A percentile compares a stretch with the other conserved stretches of the same genome.
phyloP scores from a whole-genome alignment of 1,140 invertebrate genomes.

The Caerostris darwini region DNA sequence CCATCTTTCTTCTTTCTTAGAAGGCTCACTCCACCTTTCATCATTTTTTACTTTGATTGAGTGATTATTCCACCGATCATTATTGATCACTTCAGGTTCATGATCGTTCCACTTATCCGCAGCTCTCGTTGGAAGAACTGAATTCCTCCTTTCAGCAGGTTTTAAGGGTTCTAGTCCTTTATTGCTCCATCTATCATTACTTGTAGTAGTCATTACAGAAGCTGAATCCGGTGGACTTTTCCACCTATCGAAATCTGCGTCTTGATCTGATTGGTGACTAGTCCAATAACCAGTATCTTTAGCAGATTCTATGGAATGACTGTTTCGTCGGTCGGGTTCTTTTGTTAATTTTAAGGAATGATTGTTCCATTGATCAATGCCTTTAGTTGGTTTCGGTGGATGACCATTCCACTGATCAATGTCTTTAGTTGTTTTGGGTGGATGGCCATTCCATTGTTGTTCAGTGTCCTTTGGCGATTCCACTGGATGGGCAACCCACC shows the following conservation, averaged over 20 bases:
- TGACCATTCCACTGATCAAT: slow-evolving; percentile 56
- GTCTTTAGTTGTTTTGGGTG: neutral
- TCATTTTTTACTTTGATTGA: slow-evolving; percentile 11
- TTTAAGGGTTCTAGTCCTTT: neutral
- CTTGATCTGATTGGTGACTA: neutral
- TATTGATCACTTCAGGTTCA: neutral
- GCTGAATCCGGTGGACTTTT: neutral
- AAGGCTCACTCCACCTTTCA: slow-evolving; percentile 34
- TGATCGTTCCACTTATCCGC: slow-evolving; percentile 6
- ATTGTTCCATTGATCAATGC: slow-evolving; percentile 45
- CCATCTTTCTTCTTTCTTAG: slow-evolving; percentile 40
- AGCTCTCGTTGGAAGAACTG: neutral
- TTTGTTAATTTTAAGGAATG: neutral
- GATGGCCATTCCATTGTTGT: slow-evolving; percentile 43
- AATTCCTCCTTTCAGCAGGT: neutral
- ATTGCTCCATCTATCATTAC: slow-evolving; percentile 35
- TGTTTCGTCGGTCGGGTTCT: neutral
- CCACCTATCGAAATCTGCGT: slow-evolving; percentile 1
- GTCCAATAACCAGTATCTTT: slow-evolving; percentile 22
- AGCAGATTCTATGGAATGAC: neutral
- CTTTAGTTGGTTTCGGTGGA: slow-evolving; percentile 8
- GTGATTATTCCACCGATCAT: slow-evolving; percentile 36
- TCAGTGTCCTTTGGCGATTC: neutral
- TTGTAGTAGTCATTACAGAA: neutral
- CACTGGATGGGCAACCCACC: slow-evolving; percentile 1